A percentile compares a stretch with the other conserved stretches of the same genome.
These are phyloP conservation scores for Hyperoodon ampullatus DNA, from an alignment of 2,113 vertebrate species.

Conservation along the genomic window DNA sequence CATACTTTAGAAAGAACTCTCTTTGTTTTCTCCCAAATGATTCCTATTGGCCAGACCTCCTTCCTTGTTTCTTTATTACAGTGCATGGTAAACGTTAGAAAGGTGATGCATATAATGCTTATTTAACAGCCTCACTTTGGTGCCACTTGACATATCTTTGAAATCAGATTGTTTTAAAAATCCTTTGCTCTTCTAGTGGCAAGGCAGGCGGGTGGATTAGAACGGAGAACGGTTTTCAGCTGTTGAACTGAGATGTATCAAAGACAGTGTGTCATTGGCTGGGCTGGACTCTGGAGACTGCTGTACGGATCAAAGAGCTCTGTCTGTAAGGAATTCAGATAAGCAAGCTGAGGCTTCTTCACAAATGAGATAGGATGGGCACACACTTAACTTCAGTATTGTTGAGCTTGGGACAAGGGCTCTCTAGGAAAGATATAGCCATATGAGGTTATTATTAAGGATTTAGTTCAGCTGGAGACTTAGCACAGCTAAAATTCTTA, in stretches of 20 bases:
- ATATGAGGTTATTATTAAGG: neutral
- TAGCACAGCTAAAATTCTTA: neutral
- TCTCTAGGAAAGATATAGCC: neutral
- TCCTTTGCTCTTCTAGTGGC: neutral
- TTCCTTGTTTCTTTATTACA: slow-evolving; percentile 11
- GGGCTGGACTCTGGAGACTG: neutral
- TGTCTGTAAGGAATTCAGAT: neutral
- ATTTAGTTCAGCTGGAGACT: slow-evolving; percentile 22
- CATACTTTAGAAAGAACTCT: neutral
- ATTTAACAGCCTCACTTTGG: neutral
- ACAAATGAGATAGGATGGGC: neutral
- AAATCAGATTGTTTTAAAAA: slow-evolving; percentile 51
- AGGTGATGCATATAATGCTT: neutral
- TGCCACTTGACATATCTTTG: neutral
- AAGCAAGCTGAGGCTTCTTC: neutral
- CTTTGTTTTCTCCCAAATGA: slow-evolving; percentile 9
- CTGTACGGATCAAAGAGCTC: neutral
- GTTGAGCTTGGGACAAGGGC: neutral
- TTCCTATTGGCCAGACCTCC: neutral
- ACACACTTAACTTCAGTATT: neutral
- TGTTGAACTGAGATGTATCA: neutral
- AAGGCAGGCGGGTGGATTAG: neutral
- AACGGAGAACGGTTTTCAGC: neutral
- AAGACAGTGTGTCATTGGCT: neutral
- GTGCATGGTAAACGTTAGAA: neutral